Conservation (phyloP, 2,113 vertebrate genomes). For the Misgurnus mizolepis region DNA sequence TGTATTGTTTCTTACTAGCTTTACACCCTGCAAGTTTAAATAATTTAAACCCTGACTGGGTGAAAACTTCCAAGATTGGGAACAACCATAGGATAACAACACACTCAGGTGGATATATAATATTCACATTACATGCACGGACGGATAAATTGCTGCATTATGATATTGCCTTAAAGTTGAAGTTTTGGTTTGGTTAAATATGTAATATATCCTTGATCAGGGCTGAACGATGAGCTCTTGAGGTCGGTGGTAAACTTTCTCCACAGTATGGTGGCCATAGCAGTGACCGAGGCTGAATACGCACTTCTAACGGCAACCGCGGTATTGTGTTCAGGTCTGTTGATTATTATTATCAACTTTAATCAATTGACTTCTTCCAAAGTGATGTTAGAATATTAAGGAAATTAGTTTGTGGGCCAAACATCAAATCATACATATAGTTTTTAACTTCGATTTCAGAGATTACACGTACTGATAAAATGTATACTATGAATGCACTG, state of each 20-base stretch:
- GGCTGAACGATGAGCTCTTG: conserved; percentile 82
- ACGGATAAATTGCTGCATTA: too few species aligned
- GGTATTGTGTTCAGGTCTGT: conserved; percentile 90
- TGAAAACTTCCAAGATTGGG: conserved; percentile 65
- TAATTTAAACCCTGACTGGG: conserved; percentile 61
- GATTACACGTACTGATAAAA: too few species aligned
- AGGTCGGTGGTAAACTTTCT: conserved; percentile 87
- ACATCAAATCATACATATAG: not conserved
- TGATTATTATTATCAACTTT: not conserved
- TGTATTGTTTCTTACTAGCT: conserved; percentile 52
- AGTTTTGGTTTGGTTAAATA: conserved; percentile 22
- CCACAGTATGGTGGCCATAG: conserved; percentile 86
- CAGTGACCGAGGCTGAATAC: conserved; percentile 87
- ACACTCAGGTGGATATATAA: conserved; percentile 60
- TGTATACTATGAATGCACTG: too few species aligned
- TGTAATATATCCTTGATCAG: conserved; percentile 63
- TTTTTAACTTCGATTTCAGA: too few species aligned
- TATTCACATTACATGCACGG: not conserved
- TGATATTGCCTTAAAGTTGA: not conserved
- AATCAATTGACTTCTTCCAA: not conserved
- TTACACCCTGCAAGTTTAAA: conserved; percentile 63
- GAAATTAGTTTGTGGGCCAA: not conserved
- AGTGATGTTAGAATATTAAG: not conserved
- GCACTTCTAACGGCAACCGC: conserved; percentile 86
- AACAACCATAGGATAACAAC: conserved; percentile 50